Evolutionary conservation across 2,797 vertebrate species (phyloP).

Genomic region (Hirundo rustica): DNA sequence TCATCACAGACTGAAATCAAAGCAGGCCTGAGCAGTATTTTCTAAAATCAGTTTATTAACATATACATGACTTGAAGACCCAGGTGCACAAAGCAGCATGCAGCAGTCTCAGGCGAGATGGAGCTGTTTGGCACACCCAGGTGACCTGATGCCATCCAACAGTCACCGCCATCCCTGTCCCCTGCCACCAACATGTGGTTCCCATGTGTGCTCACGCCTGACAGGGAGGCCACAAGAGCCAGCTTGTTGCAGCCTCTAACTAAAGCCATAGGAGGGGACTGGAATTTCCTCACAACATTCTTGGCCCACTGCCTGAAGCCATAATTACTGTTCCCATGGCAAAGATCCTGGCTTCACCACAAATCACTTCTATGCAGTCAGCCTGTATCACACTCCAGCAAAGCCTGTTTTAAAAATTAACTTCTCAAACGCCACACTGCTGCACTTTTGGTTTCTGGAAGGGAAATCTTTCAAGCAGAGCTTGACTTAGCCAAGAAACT

Average conservation of each 20-base stretch:
- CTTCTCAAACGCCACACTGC: constrained; percentile 20
- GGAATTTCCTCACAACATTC: constrained; percentile 85
- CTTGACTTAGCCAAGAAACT: background rate
- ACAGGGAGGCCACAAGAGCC: constrained; percentile 25
- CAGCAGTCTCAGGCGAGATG: background rate
- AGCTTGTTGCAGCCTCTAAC: constrained; percentile 48
- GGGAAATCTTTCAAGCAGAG: background rate
- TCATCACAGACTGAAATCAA: background rate
- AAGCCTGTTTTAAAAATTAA: constrained; percentile 60
- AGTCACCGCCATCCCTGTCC: background rate
- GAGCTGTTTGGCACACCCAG: background rate
- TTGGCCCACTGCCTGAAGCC: constrained; percentile 79
- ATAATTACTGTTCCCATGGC: constrained; percentile 79
- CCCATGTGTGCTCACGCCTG: constrained; percentile 18
- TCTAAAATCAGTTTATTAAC: background rate
- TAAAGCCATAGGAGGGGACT: constrained; percentile 63
- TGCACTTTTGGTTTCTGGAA: background rate
- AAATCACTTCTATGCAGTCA: constrained; percentile 62
- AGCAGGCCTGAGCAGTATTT: background rate
- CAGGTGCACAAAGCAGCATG: background rate
- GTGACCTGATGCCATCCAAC: fast-evolving
- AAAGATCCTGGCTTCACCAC: constrained; percentile 64
- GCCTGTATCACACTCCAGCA: constrained; percentile 45
- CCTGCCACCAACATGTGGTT: background rate
- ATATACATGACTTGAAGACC: background rate